Evolutionary conservation across 2,797 vertebrate species (phyloP).

Genomic region (Molothrus aeneus): DNA sequence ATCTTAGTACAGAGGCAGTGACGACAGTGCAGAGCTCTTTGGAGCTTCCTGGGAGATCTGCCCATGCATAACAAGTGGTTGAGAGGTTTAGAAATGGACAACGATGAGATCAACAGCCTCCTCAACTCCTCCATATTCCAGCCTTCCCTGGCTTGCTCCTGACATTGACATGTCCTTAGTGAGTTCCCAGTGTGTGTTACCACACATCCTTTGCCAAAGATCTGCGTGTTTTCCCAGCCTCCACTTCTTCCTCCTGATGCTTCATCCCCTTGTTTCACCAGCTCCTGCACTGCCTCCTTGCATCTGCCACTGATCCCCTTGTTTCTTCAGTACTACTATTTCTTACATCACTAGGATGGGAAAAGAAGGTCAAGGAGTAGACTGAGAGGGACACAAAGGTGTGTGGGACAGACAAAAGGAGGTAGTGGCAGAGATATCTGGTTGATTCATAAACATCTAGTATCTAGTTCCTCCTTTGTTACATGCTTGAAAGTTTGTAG

Average conservation of each 20-base stretch:
- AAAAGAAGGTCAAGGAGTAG: neutral
- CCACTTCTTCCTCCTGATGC: neutral
- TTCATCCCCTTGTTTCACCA: neutral
- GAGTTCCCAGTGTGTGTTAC: neutral
- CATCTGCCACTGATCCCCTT: neutral
- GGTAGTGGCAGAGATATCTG: neutral
- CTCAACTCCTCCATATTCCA: neutral
- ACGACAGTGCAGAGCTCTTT: neutral
- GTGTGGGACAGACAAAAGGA: neutral
- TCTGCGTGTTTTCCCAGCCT: neutral
- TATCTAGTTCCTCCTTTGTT: neutral
- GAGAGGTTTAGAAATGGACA: neutral
- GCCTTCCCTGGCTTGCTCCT: neutral
- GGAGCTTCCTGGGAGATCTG: neutral
- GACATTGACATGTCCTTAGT: neutral
- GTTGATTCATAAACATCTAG: neutral
- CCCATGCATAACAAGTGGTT: neutral
- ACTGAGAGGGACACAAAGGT: neutral
- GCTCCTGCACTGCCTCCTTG: neutral
- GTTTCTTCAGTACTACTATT: neutral
- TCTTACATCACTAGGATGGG: neutral
- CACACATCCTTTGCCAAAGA: neutral
- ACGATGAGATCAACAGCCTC: neutral
- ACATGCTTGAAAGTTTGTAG: neutral
- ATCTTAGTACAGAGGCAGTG: neutral